A percentile compares a stretch with the other conserved stretches of the same genome.
These are phyloP conservation scores for Muntiacus reevesi DNA, from an alignment of 2,113 vertebrate genomes.

Conservation along the genomic window DNA sequence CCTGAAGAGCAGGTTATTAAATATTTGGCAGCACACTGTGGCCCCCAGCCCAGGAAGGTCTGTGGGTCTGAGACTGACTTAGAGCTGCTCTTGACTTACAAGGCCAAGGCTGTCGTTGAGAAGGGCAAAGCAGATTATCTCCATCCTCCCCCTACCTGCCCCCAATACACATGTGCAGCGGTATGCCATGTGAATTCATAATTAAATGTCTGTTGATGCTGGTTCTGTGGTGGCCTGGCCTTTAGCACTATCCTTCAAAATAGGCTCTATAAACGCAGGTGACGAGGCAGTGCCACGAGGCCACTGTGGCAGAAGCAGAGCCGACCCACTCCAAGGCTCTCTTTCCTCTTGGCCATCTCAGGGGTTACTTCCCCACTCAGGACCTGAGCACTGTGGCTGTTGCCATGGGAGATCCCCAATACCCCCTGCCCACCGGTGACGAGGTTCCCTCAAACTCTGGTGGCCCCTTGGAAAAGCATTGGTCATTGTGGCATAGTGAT, in stretches of 20 bases:
- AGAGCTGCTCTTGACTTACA: neutral
- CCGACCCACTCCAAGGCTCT: neutral
- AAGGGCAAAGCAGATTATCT: neutral
- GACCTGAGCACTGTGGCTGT: neutral
- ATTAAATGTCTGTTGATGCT: neutral
- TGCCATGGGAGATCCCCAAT: neutral
- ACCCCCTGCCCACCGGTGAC: neutral
- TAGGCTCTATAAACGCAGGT: neutral
- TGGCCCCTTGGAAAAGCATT: neutral
- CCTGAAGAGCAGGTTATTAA: neutral
- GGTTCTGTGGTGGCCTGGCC: neutral
- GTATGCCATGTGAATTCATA: neutral
- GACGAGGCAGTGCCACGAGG: no score
- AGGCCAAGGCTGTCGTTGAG: neutral
- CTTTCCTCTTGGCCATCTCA: neutral
- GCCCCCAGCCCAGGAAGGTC: neutral
- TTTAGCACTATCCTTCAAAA: neutral
- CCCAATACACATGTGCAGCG: fast-evolving
- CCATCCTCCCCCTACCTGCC: fast-evolving
- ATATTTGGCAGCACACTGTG: neutral
- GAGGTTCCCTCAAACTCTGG: neutral
- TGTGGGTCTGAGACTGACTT: neutral
- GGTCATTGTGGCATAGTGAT: neutral
- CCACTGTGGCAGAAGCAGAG: neutral
- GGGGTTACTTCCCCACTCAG: neutral